These are phyloP conservation scores for Ophion costatus DNA, from an alignment of 2,888 invertebrate species.

Conservation along the genomic window DNA sequence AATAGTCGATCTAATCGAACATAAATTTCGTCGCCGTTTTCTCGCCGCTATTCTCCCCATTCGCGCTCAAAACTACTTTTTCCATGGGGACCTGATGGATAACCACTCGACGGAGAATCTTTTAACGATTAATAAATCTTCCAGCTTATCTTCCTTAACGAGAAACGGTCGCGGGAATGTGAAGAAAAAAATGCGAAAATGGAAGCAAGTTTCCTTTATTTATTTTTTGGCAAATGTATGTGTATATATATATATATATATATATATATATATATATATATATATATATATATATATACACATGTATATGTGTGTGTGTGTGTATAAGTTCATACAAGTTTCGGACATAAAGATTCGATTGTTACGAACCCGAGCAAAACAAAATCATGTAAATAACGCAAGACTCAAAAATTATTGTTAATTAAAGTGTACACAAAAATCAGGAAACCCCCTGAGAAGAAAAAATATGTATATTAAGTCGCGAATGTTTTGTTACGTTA, in stretches of 20 bases:
- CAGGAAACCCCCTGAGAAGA: not conserved
- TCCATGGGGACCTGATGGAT: not conserved
- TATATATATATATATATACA: not conserved
- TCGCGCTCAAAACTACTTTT: constrained; percentile 21
- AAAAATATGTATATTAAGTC: constrained; percentile 36
- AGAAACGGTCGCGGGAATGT: constrained; percentile 1
- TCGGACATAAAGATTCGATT: constrained; percentile 12
- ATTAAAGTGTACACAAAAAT: constrained; percentile 22
- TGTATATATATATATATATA: constrained; percentile 1
- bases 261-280: too few relatives aligned
- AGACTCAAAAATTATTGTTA: constrained; percentile 28
- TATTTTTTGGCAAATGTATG: constrained; percentile 23
- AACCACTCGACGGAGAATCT: not conserved
- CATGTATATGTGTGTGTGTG: not conserved
- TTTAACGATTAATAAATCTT: constrained; percentile 37
- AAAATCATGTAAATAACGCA: constrained; percentile 50
- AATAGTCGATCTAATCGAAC: not conserved
- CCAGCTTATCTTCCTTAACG: constrained; percentile 57
- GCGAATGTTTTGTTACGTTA: constrained; percentile 40
- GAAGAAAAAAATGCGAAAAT: constrained; percentile 14
- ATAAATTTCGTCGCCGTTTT: constrained; percentile 16
- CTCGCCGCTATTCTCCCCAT: constrained; percentile 23
- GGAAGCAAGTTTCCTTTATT: constrained; percentile 35
- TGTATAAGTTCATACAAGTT: not conserved
- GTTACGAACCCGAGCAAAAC: constrained; percentile 31